Conservation (phyloP, 2,888 invertebrate species). For the Amiota minor region DNA sequence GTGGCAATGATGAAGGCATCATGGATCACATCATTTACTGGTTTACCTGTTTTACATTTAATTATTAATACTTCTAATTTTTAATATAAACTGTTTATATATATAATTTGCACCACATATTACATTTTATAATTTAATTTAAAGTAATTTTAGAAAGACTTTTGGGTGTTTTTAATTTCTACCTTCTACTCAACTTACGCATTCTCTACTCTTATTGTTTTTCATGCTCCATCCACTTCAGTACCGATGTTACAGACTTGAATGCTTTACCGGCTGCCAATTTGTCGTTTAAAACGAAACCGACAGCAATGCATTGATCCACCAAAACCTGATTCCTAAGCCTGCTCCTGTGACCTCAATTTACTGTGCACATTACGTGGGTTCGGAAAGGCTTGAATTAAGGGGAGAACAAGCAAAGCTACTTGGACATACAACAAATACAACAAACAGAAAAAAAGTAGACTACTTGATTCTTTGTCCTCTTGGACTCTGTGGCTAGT, state of each 20-base stretch:
- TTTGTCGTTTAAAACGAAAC: constrained; percentile 31
- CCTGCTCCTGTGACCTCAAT: constrained; percentile 44
- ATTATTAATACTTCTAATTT: no score
- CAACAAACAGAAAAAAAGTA: no score
- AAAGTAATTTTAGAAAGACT: no score
- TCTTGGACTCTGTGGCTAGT: constrained; percentile 42
- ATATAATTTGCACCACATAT: no score
- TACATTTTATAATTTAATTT: no score
- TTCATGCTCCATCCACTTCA: not conserved
- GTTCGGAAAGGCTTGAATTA: not conserved
- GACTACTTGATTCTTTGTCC: constrained; percentile 51
- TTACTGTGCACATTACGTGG: constrained; percentile 34
- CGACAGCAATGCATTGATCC: constrained; percentile 5
- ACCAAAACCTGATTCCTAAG: no score
- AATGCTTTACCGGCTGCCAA: constrained; percentile 32
- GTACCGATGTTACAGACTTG: not conserved
- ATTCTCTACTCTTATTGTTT: not conserved
- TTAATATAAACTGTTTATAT: no score
- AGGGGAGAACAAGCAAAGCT: not conserved
- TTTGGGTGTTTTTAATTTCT: no score
- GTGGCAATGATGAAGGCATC: no score
- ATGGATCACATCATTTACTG: no score
- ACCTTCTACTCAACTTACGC: no score
- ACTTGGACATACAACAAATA: not conserved
- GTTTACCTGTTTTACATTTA: no score